Base-by-base conservation (phyloP, 1,140 invertebrate species). In the Drosophila tropicalis region DNA sequence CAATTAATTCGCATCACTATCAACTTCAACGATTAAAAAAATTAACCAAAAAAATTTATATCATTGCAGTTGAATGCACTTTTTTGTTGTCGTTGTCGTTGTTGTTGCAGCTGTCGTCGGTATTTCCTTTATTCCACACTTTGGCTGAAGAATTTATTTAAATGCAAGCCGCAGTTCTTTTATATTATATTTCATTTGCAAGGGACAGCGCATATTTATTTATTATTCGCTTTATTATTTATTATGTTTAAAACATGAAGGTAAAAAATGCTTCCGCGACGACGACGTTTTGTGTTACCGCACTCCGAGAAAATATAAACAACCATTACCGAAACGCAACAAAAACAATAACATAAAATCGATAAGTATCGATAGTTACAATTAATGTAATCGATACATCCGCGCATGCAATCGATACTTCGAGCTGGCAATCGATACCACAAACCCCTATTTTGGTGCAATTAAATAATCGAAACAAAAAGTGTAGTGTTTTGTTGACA, bases 51-150 rank as follows among this genome's bases (percentile, higher is more conserved):
- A 51, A 73, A 69, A 67, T 61, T 47, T 72, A 68, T 61, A 44
- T n/a, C 51, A 76, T 69, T 86, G 78, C 78, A 81, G 67, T 69
- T 81, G 62, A 81, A 84, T 81, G 78, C 82, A 86, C 70, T 86
- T 84, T 67, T 36, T 67, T 19, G 15, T 12, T 36, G 56, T 39
- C 6, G 44, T 19, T 51, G 19, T 22, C 19, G 19, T 22, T 22
- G 7, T 64, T 36, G 15, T 12, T 36, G 56, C n/a, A 22, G 44
- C 44, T 51, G 19, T 10, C 19, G 19, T 22, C 4, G 17, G 19
- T 19, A 10, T 29, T 9, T 19, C 44, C 44, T 51, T 17, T 19
- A 36, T 47, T 19, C 15, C 29, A 29, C 29, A 29, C 12, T 51
- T 12, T 9, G 9, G 17, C 9, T 61, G 36, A 72, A 70, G 44